These are phyloP conservation scores for Oceanites oceanicus DNA, from an alignment of 2,113 vertebrate species.

Conservation along the genomic window DNA sequence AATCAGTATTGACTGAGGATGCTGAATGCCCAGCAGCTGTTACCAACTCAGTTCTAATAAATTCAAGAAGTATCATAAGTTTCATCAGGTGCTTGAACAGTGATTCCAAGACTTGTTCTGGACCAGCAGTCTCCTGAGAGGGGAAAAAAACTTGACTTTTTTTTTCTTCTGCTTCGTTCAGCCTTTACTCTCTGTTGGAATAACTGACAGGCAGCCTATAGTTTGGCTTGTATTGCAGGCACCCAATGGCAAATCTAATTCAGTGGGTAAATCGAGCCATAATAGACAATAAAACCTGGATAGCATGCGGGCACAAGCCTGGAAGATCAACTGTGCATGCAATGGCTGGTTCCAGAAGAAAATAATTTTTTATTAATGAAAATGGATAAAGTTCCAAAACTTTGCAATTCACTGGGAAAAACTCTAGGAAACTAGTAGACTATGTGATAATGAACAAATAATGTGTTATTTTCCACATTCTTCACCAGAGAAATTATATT, in stretches of 20 bases:
- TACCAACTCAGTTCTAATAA: background rate
- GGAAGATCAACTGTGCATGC: background rate
- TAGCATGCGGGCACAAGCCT: background rate
- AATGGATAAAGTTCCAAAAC: background rate
- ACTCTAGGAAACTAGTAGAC: background rate
- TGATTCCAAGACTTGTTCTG: background rate
- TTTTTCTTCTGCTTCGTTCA: background rate
- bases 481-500: rapidly evolving
- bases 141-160: background rate
- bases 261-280: background rate
- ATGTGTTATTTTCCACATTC: background rate
- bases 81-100: background rate
- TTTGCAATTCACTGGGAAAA: background rate
- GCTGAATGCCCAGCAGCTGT: background rate
- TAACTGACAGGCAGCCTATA: background rate
- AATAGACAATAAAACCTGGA: background rate
- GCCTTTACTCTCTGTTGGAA: background rate
- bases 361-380: background rate
- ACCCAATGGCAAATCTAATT: background rate
- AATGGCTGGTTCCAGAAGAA: background rate
- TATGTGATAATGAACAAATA: background rate
- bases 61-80: background rate
- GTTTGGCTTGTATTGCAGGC: background rate
- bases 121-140: background rate
- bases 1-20: background rate